Percentiles rank a stretch among this genome's conserved stretches.
Conservation (phyloP, 2,797 vertebrate genomes). For the Sebastes ruberrimus region DNA sequence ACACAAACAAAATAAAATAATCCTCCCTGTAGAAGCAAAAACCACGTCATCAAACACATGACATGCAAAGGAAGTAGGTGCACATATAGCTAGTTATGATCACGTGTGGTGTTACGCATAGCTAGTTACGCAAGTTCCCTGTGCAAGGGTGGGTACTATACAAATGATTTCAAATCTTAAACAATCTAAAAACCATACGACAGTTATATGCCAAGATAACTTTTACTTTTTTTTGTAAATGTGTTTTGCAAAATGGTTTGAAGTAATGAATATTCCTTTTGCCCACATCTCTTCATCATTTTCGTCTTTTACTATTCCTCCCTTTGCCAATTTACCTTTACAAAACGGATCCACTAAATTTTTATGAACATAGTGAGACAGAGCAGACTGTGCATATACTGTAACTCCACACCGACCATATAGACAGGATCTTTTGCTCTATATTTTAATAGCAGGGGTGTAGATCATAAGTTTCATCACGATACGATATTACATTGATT, state of each 20-base stretch:
- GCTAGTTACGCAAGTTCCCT: not conserved
- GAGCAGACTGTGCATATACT: not conserved
- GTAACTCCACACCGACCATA: not conserved
- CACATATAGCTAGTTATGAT: not conserved
- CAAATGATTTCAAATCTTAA: not conserved
- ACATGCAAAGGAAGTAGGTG: not conserved
- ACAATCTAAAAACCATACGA: not conserved
- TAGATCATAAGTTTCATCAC: no score
- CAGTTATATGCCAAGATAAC: not conserved
- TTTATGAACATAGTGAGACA: not conserved
- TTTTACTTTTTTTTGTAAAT: not conserved
- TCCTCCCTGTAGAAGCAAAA: slow-evolving; percentile 23
- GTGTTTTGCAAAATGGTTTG: not conserved
- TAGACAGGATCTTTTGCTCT: not conserved
- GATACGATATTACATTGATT: no score
- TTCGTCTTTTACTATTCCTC: not conserved
- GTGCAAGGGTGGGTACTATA: not conserved
- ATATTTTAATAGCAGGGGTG: not conserved
- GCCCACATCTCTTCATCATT: not conserved
- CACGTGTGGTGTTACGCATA: not conserved
- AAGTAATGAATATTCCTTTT: not conserved
- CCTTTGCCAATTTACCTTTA: not conserved
- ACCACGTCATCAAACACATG: not conserved
- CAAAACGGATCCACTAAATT: not conserved
- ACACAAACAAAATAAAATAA: slow-evolving; percentile 27